Base-by-base conservation (phyloP, 2,797 vertebrate species). In the Coccyzus lansbergi region DNA sequence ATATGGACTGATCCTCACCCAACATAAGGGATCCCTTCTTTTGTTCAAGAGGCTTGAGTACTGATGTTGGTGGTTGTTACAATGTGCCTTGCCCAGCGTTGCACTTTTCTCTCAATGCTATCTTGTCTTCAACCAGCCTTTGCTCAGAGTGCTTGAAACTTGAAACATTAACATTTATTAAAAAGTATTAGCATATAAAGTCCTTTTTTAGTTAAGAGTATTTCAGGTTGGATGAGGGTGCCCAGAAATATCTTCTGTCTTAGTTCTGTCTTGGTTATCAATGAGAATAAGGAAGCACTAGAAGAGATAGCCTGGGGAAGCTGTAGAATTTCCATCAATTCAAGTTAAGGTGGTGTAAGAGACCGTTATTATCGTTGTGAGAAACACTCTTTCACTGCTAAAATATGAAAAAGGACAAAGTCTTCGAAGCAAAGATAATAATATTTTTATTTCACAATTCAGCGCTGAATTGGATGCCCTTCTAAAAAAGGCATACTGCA, bases 91-190 rank as follows among this genome's bases (percentile, higher is more conserved):
- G 29, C 28, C 20, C 52, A 69, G 38, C 42, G 24, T 26, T 13
- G 21, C 38, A 18, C 8, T 64, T 75, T 51, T n/a, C 12, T 62
- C 3, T 78, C 10, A 58, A 7, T 42, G 5, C 38, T 60, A 8
- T 24, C 15, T 71, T 71, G 17, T 7, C 52, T 79, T 19, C 63
- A 34, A 42, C 9, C 31, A 58, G 10, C 60, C 31, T 91, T n/a
- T n/a, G n/a, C n/a, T 97, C 86, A 90, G 68, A 94, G 21, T 63
- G 69, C 64, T 85, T 93, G 60, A 49, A 67, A 82, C 29, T 49
- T 42, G 44, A 85, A 95, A 85, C 5, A 38, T 89, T 87, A 83
- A 58, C 38, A 34, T 81, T 83, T 83, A 2, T 58, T 90, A 55
- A 76, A 87, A 55, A 9, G 4, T 69, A 49, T 64, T 77, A 55